These are phyloP conservation scores for Ophiothrix spiculata DNA, from an alignment of 35 echinoderm and acorn worm species.

Conservation along the genomic window DNA sequence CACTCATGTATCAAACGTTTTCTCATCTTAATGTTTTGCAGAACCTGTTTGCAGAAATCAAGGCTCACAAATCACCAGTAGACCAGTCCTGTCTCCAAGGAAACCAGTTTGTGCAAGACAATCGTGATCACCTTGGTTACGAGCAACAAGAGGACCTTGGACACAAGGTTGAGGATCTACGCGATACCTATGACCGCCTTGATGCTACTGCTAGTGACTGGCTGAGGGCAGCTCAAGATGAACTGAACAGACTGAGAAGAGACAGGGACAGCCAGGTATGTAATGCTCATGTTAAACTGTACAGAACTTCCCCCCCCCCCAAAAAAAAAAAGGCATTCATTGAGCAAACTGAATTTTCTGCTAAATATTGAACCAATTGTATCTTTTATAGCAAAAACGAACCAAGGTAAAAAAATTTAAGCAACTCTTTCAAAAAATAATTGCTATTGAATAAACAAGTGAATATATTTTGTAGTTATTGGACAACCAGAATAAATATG, in stretches of 20 bases:
- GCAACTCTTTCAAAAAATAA: too few species aligned
- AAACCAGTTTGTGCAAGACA: conserved; percentile 82
- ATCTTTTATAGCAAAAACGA: too few species aligned
- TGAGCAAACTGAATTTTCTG: too few species aligned
- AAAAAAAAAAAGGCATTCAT: too few species aligned
- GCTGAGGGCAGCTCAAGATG: conserved; percentile 61
- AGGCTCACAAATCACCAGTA: conserved; percentile 66
- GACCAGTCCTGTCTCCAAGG: conserved; percentile 59
- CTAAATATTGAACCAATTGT: too few species aligned
- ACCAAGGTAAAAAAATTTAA: too few species aligned
- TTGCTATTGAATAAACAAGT: too few species aligned
- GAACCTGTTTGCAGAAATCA: conserved; percentile 73
- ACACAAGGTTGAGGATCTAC: conserved; percentile 51
- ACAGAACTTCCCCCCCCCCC: too few species aligned
- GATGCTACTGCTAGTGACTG: conserved; percentile 49
- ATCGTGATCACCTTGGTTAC: conserved; percentile 70
- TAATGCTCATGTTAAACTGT: not conserved
- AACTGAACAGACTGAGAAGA: conserved; percentile 65
- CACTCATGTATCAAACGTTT: not conserved
- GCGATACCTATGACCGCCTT: conserved; percentile 61
- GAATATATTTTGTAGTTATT: too few species aligned
- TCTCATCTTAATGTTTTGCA: not conserved
- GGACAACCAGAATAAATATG: too few species aligned
- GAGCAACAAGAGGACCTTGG: conserved; percentile 67
- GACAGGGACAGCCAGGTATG: conserved; percentile 68